A percentile compares a stretch with the other conserved stretches of the same genome.
Conservation (phyloP, 2,797 vertebrate genomes). For the Rhyacichthys aspro region DNA sequence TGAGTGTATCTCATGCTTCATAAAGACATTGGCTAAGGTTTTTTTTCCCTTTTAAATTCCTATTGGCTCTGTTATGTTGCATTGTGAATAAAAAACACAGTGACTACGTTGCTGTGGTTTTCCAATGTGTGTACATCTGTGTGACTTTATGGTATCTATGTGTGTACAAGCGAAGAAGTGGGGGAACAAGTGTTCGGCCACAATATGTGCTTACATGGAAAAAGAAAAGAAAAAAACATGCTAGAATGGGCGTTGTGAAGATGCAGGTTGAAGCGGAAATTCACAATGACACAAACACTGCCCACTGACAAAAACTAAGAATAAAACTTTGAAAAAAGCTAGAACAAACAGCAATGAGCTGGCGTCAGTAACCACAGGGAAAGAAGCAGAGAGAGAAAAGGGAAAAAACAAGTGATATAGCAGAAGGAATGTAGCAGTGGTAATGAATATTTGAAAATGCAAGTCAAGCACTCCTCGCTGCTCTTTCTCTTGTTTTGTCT, state of each 20-base stretch:
- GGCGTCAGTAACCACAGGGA: slow-evolving; percentile 74
- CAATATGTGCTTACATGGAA: slow-evolving; percentile 27
- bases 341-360: slow-evolving; percentile 85
- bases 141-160: slow-evolving; percentile 14
- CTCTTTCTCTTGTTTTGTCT: slow-evolving; percentile 45
- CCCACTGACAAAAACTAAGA: slow-evolving; percentile 61
- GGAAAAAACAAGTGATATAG: slow-evolving; percentile 54
- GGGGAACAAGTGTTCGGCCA: slow-evolving; percentile 24
- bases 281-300: slow-evolving; percentile 69
- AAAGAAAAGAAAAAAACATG: slow-evolving; percentile 46
- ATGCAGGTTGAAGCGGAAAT: slow-evolving; percentile 62
- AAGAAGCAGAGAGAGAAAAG: slow-evolving; percentile 38
- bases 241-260: slow-evolving; percentile 35
- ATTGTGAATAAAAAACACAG: slow-evolving; percentile 48
- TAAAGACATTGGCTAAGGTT: slow-evolving; percentile 19
- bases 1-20: slow-evolving; percentile 40
- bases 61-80: slow-evolving; percentile 57
- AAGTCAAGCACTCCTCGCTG: slow-evolving; percentile 42
- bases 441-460: slow-evolving; percentile 48
- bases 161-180: slow-evolving; percentile 43
- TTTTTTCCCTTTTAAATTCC: slow-evolving; percentile 55
- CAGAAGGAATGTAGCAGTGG: slow-evolving; percentile 68
- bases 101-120: slow-evolving; percentile 41
- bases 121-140: slow-evolving; percentile 16
- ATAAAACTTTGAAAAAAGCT: slow-evolving; percentile 73